Evolutionary conservation across 2,113 vertebrate species (phyloP).

Genomic region (Ochotona curzoniae): DNA sequence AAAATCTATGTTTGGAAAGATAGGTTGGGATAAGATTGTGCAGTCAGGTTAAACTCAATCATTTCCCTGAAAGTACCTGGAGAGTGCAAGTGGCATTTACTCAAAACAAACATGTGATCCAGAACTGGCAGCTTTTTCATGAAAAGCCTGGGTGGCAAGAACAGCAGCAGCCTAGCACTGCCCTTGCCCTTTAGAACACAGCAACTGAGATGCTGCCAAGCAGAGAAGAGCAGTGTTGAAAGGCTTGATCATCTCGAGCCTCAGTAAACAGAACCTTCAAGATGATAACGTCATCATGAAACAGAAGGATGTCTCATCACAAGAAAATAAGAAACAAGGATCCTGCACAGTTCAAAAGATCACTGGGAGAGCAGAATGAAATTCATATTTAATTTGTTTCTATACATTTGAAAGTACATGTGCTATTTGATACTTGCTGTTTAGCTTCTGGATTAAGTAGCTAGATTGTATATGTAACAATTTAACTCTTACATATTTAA

Average conservation of each 20-base stretch:
- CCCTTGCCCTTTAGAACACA: not conserved
- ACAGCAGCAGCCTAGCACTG: not conserved
- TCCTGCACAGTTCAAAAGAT: conserved; percentile 2
- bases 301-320: not conserved
- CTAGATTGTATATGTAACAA: not conserved
- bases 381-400: conserved; percentile 4
- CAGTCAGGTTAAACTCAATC: not conserved
- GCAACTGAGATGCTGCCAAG: not conserved
- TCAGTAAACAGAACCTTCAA: not conserved
- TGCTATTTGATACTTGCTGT: not conserved
- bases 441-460: not conserved
- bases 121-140: not conserved
- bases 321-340: not conserved
- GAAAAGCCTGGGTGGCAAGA: not conserved
- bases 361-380: not conserved
- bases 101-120: not conserved
- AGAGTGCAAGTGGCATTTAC: not conserved
- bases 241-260: not conserved
- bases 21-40: not conserved
- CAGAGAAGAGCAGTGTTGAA: not conserved
- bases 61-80: not conserved
- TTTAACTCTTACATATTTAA: not conserved
- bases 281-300: not conserved
- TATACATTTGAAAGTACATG: not conserved
- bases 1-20: not conserved